Conservation (phyloP, 1,140 invertebrate species). For the Anagrus nilaparvatae region DNA sequence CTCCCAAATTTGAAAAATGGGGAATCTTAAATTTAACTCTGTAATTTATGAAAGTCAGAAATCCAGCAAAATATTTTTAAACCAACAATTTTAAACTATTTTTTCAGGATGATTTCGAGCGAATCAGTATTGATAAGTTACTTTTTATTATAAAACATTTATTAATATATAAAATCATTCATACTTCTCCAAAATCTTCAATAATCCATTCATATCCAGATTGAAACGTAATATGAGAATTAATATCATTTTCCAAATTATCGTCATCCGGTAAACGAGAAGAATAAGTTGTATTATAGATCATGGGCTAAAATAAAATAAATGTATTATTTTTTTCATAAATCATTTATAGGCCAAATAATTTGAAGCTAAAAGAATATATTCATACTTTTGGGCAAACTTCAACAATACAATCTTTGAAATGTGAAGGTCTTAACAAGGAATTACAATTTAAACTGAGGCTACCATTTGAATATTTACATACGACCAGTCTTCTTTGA, state of each 20-base stretch:
- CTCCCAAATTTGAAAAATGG: no score
- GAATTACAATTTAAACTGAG: slow-evolving; percentile 24
- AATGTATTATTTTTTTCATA: no score
- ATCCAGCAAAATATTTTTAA: no score
- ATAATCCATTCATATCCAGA: slow-evolving; percentile 35
- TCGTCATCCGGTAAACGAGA: slow-evolving; percentile 23
- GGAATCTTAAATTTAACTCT: neutral
- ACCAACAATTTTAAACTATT: no score
- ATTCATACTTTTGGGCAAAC: slow-evolving; percentile 28
- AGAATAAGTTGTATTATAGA: no score
- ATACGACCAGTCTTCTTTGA: slow-evolving; percentile 34
- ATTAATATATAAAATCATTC: neutral
- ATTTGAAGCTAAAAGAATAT: neutral
- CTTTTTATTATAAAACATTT: neutral
- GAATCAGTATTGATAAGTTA: neutral
- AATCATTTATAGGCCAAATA: no score
- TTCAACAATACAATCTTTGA: slow-evolving; percentile 19
- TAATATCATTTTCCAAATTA: slow-evolving; percentile 30
- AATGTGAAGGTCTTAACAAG: slow-evolving; percentile 22
- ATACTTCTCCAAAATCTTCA: slow-evolving; percentile 34
- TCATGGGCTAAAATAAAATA: no score
- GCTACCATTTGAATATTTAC: slow-evolving; percentile 30
- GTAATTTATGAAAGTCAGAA: neutral
- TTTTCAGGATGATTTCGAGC: no score
- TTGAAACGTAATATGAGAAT: slow-evolving; percentile 28